Evolutionary conservation across 2,797 vertebrate genomes (phyloP).

Genomic region (Sparidentex hasta): DNA sequence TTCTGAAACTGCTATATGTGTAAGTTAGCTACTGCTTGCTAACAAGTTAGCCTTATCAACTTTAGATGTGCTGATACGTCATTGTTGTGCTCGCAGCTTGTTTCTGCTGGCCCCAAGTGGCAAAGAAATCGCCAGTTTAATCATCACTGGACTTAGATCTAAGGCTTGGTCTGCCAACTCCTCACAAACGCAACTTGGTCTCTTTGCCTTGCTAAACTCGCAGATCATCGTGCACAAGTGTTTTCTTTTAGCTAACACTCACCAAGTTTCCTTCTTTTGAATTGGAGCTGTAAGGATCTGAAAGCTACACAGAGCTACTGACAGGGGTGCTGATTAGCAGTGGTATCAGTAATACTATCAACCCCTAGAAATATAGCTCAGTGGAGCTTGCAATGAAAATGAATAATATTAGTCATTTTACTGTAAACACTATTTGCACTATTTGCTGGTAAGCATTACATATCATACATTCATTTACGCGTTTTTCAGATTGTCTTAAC

Average conservation of each 20-base stretch:
- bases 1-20: background rate
- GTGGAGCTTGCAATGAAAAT: constrained; percentile 4
- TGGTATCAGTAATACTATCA: background rate
- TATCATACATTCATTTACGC: background rate
- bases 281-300: background rate
- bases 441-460: constrained; percentile 5
- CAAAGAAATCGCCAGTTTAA: background rate
- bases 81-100: background rate
- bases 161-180: background rate
- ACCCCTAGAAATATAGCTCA: background rate
- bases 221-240: background rate
- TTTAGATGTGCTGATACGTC: background rate
- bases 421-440: constrained; percentile 26
- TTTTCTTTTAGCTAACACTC: background rate
- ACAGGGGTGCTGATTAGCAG: background rate
- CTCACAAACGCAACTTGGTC: background rate
- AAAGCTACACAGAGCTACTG: background rate
- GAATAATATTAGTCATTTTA: background rate
- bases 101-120: background rate
- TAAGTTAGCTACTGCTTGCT: background rate
- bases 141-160: background rate
- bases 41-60: background rate
- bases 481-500: background rate
- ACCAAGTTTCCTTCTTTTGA: background rate
- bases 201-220: background rate